These are phyloP conservation scores for Falco columbarius DNA, from an alignment of 2,797 vertebrate species.

Conservation along the genomic window DNA sequence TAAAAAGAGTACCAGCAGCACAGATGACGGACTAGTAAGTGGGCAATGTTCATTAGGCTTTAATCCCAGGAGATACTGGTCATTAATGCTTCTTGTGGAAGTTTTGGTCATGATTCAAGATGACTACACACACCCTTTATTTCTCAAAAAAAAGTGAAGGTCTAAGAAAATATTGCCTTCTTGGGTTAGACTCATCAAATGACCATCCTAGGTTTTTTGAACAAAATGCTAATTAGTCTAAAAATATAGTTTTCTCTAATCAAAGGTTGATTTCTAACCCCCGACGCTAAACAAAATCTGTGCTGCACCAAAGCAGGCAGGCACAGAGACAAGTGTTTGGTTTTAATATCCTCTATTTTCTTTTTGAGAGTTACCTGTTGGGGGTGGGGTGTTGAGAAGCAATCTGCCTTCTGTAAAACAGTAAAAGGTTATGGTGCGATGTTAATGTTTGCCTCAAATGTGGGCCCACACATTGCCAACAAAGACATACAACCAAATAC, in stretches of 20 bases:
- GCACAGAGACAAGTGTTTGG: not conserved
- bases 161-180: not conserved
- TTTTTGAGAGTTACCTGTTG: not conserved
- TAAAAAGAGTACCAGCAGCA: not conserved
- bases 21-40: not conserved
- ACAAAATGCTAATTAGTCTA: not conserved
- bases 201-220: not conserved
- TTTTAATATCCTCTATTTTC: not conserved
- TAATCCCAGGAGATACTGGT: not conserved
- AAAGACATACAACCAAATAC: not conserved
- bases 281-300: not conserved
- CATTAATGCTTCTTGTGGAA: not conserved
- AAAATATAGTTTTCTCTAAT: not conserved
- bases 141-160: not conserved
- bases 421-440: not conserved
- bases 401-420: not conserved
- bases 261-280: slow-evolving; percentile 10
- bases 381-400: not conserved
- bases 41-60: not conserved
- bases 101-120: not conserved
- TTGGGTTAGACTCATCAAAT: not conserved
- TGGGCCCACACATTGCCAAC: not conserved
- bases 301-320: not conserved
- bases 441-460: not conserved
- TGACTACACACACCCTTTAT: not conserved